phyloP scores from a whole-genome alignment of 64 coral and sea anemone genomes.

The Stichodactyla helianthus region DNA sequence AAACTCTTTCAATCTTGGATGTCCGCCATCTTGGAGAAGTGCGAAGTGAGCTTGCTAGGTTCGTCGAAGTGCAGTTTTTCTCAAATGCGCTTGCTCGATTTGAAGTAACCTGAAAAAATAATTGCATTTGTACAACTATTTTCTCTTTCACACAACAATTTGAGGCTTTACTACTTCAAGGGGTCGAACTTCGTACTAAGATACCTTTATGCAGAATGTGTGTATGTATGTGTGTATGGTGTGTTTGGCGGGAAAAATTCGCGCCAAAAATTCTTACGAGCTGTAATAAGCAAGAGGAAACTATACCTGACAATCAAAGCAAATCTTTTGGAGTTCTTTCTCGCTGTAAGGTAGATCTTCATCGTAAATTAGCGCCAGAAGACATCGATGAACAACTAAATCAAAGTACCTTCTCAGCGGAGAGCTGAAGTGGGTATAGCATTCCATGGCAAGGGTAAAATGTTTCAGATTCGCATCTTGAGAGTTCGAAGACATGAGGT shows the following conservation, averaged over 20 bases:
- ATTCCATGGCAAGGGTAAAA: constrained; percentile 42
- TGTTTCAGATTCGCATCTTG: neutral
- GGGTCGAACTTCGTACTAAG: no score
- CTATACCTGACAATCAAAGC: constrained; percentile 35
- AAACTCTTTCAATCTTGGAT: constrained; percentile 31
- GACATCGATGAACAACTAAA: constrained; percentile 83
- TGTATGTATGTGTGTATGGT: no score
- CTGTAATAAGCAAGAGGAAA: neutral
- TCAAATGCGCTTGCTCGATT: constrained; percentile 28
- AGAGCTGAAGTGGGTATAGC: constrained; percentile 89
- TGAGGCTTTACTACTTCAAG: no score
- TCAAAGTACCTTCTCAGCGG: constrained; percentile 91
- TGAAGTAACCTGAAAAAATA: constrained; percentile 6
- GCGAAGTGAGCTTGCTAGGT: constrained; percentile 15
- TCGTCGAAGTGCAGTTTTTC: constrained; percentile 20
- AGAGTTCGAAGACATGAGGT: neutral
- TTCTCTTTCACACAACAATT: no score
- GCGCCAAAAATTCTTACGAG: no score
- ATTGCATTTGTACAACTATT: neutral
- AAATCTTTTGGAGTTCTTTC: constrained; percentile 51
- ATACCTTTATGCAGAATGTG: no score
- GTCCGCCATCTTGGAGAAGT: constrained; percentile 4
- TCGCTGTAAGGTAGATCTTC: constrained; percentile 54
- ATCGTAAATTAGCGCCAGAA: constrained; percentile 51
- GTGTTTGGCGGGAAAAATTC: no score